These are phyloP conservation scores for Koerneria pararmatus DNA, from an alignment of 2,888 invertebrate genomes.

Conservation along the genomic window DNA sequence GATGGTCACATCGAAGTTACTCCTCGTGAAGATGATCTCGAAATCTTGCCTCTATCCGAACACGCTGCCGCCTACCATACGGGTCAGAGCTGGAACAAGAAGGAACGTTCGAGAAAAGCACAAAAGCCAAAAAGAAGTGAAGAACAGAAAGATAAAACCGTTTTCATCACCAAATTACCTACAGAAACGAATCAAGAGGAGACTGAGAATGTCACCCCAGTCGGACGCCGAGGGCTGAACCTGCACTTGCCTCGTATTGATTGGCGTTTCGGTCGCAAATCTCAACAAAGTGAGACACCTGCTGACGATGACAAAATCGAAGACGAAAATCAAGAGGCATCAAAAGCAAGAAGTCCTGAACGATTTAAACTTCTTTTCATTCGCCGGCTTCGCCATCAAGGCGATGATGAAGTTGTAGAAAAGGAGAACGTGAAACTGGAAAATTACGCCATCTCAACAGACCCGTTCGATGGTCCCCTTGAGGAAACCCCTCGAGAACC, in stretches of 20 bases:
- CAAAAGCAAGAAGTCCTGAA: too few species aligned
- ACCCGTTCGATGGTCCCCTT: constrained; percentile 16
- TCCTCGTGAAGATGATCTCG: constrained; percentile 18
- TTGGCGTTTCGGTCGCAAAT: too few species aligned
- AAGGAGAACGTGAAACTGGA: constrained; percentile 11
- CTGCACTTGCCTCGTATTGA: too few species aligned
- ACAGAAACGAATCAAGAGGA: constrained; percentile 14
- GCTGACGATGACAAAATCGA: too few species aligned
- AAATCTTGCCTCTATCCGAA: constrained; percentile 8
- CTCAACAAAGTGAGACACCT: too few species aligned
- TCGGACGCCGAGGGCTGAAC: too few species aligned
- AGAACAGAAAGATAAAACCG: constrained; percentile 8
- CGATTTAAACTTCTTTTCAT: too few species aligned
- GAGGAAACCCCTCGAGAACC: constrained; percentile 14
- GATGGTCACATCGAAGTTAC: constrained; percentile 14
- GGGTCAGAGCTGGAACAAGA: constrained; percentile 16
- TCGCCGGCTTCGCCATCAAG: constrained; percentile 10
- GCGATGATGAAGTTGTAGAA: constrained; percentile 12
- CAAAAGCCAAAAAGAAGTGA: too few species aligned
- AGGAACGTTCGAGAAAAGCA: constrained; percentile 5
- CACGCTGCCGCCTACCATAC: constrained; percentile 11
- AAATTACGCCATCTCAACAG: constrained; percentile 12
- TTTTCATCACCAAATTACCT: constrained; percentile 18
- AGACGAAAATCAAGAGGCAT: too few species aligned
- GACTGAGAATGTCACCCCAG: neutral